Evolutionary conservation across 2,113 vertebrate species (phyloP).

Genomic region (Rhodinocichla rosea): DNA sequence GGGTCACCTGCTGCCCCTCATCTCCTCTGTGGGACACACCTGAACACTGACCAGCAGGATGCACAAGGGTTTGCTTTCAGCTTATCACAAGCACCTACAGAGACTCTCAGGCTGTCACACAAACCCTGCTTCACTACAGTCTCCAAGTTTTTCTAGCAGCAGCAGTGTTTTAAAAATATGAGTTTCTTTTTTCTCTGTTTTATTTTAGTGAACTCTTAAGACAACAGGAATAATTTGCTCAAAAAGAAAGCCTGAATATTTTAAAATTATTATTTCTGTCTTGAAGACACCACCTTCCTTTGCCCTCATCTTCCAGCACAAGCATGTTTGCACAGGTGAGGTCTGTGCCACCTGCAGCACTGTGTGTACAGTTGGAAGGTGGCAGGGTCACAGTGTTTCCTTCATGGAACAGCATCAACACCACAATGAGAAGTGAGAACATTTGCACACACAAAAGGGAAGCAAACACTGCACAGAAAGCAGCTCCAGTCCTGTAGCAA

Average conservation of each 20-base stretch:
- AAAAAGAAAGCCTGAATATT: background rate
- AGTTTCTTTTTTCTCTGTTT: background rate
- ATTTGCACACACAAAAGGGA: background rate
- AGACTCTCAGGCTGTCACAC: background rate
- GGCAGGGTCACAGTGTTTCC: background rate
- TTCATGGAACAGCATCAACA: background rate
- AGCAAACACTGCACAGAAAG: background rate
- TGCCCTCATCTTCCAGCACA: background rate
- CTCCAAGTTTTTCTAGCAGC: background rate
- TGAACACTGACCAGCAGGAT: background rate
- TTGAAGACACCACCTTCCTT: background rate
- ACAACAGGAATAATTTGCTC: background rate
- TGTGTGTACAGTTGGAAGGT: background rate
- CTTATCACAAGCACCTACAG: background rate
- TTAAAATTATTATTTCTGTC: background rate
- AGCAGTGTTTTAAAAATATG: background rate
- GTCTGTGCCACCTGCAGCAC: background rate
- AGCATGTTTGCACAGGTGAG: background rate
- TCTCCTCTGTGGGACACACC: accelerated
- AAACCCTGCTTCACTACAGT: background rate
- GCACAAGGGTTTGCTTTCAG: background rate
- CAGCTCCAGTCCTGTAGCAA: background rate
- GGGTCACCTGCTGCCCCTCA: background rate
- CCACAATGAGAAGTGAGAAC: background rate
- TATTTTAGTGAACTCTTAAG: background rate